Percentiles rank a stretch among this genome's conserved stretches.
Conservation (phyloP, 1,140 invertebrate genomes). For the Trichoplusia ni region DNA sequence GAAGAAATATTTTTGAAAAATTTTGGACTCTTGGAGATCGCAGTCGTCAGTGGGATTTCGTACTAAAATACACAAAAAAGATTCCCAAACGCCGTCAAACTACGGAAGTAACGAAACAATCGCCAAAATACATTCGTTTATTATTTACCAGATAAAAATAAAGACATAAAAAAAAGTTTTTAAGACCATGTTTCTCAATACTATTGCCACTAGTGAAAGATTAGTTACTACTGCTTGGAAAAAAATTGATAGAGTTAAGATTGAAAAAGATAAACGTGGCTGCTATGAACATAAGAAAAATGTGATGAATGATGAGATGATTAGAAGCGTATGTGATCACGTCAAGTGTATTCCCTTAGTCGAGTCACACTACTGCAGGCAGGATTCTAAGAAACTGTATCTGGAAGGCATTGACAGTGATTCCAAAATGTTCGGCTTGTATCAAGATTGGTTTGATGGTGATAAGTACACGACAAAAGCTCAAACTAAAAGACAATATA, state of each 20-base stretch:
- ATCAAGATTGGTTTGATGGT: background rate
- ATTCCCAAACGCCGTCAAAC: conserved; percentile 22
- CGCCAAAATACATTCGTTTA: conserved; percentile 30
- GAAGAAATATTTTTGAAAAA: conserved; percentile 19
- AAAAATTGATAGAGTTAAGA: conserved; percentile 31
- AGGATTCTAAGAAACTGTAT: background rate
- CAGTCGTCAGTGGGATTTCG: conserved; percentile 22
- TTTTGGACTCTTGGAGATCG: conserved; percentile 34
- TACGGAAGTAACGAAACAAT: conserved; percentile 7
- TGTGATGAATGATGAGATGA: conserved; percentile 29
- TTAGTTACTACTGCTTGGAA: conserved; percentile 35
- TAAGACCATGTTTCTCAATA: too few relatives aligned
- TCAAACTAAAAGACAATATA: background rate
- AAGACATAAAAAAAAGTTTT: conserved; percentile 38
- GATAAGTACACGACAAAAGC: background rate
- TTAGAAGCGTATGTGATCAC: background rate
- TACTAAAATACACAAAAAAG: conserved; percentile 30
- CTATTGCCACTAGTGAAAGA: conserved; percentile 22
- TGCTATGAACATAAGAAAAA: conserved; percentile 28
- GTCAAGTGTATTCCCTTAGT: background rate
- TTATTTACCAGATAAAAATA: conserved; percentile 25
- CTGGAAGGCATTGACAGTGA: background rate
- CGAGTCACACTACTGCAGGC: background rate
- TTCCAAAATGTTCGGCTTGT: background rate
- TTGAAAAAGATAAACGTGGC: conserved; percentile 32